Conservation (phyloP, 2,888 invertebrate species). For the Danaus chrysippus region DNA sequence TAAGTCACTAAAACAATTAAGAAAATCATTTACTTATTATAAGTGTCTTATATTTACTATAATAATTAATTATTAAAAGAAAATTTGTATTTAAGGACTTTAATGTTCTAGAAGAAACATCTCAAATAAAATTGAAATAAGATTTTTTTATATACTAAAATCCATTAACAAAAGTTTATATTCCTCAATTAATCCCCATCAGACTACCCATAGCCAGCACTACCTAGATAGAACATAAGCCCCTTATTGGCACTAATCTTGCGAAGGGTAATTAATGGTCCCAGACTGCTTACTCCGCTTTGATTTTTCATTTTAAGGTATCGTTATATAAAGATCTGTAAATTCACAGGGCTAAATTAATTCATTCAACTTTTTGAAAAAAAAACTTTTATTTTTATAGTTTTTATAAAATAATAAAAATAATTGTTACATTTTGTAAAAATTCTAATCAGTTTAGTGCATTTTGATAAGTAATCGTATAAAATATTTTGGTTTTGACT, state of each 20-base stretch:
- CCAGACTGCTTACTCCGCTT: constrained; percentile 28
- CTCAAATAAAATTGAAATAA: neutral
- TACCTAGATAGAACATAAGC: constrained; percentile 16
- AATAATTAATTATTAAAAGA: too few relatives aligned
- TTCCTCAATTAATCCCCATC: constrained; percentile 18
- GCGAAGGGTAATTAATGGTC: constrained; percentile 33
- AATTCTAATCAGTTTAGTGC: too few relatives aligned
- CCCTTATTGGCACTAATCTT: constrained; percentile 34
- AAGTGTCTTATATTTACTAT: neutral
- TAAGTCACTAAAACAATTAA: too few relatives aligned
- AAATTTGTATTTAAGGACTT: too few relatives aligned
- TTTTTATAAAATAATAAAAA: too few relatives aligned
- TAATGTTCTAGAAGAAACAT: too few relatives aligned
- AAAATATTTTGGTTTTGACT: too few relatives aligned
- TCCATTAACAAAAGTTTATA: constrained; percentile 17
- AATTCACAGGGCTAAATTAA: neutral
- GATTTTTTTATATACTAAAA: constrained; percentile 13
- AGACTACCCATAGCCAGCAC: constrained; percentile 10
- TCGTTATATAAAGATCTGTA: neutral
- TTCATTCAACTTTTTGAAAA: too few relatives aligned
- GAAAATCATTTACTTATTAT: neutral
- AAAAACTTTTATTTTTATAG: too few relatives aligned
- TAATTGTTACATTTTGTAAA: too few relatives aligned
- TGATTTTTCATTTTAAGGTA: constrained; percentile 12
- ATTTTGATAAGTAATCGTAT: too few relatives aligned